Base-by-base conservation (phyloP, 2,888 invertebrate genomes). In the Hyposoter dolosus region DNA sequence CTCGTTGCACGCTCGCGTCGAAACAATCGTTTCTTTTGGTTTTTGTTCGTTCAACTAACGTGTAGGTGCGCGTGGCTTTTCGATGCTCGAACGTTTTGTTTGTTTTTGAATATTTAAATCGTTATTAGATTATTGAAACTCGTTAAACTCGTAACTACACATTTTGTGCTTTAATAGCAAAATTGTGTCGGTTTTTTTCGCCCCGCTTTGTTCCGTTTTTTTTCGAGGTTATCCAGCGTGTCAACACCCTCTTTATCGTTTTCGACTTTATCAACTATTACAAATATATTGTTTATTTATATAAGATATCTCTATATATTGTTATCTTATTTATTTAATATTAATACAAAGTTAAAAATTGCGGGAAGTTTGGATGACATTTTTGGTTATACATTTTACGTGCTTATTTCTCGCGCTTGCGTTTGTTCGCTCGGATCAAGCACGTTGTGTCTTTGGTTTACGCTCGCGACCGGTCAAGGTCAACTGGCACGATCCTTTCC, bases 311-410 rank as follows among this genome's bases (percentile, higher is more conserved):
- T 89, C 89, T 90, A 91, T 87, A 89, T 88, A 89, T 82, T 90
- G 88, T 88, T 90, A 90, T 90, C 90, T 89, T 91, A 89, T 90
- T 87, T 89, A 87, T 90, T 90, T 88, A 89, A 88, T 90, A 90
- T 85, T 90, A 89, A 91, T 93, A 92, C 86, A 93, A 93, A 92
- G 90, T 92, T 92, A 91, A 91, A 93, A 93, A 93, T 91, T 76
- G 90, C 91, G 90, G 91, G 89, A 92, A 92, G 90, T 91, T 92
- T 84, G 89, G 90, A 90, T 85, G 84, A 83, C 80, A 77, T 74
- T 82, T 43, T 82, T 43, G 74, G 32, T 74, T 81, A 66, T n/a
- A 74, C 3, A 40, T 40, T 81, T 65, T 53, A 74, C 47, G 74
- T 56, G 74, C 83, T 81, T 78, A 43, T 35, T 72, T 1, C 50